These are phyloP conservation scores for Conistra vaccinii DNA, from an alignment of 2,888 invertebrate genomes.

Conservation along the genomic window DNA sequence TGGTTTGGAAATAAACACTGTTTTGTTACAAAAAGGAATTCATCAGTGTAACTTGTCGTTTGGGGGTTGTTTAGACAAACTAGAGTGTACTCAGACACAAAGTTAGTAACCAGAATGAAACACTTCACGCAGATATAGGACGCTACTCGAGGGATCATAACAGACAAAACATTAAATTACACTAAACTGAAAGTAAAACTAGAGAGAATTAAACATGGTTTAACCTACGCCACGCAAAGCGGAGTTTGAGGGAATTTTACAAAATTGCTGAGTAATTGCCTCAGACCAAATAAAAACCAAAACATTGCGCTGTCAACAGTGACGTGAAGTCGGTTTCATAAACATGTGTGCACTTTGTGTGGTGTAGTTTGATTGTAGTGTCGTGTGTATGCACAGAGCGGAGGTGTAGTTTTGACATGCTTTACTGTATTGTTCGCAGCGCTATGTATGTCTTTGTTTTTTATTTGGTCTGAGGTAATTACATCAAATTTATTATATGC, in stretches of 20 bases:
- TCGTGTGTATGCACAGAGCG: no score
- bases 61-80: not conserved
- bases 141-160: constrained; percentile 33
- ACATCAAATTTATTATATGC: constrained; percentile 17
- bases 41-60: constrained; percentile 2
- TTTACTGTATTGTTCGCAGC: no score
- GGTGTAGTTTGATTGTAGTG: no score
- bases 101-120: constrained; percentile 26
- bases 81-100: not conserved
- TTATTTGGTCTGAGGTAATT: no score
- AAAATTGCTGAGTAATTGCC: constrained; percentile 48
- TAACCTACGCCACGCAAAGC: constrained; percentile 2
- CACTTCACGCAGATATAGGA: constrained; percentile 21
- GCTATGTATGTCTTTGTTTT: no score
- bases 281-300: no score
- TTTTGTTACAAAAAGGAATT: constrained; percentile 23
- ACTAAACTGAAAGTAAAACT: constrained; percentile 33
- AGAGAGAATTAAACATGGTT: constrained; percentile 22
- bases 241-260: constrained; percentile 8
- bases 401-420: no score
- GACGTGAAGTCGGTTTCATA: no score
- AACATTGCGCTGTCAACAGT: no score
- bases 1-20: constrained; percentile 11
- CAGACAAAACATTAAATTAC: constrained; percentile 39
- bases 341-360: no score